These are phyloP conservation scores for Myiozetetes cayanensis DNA, from an alignment of 2,113 vertebrate species.

Conservation along the genomic window DNA sequence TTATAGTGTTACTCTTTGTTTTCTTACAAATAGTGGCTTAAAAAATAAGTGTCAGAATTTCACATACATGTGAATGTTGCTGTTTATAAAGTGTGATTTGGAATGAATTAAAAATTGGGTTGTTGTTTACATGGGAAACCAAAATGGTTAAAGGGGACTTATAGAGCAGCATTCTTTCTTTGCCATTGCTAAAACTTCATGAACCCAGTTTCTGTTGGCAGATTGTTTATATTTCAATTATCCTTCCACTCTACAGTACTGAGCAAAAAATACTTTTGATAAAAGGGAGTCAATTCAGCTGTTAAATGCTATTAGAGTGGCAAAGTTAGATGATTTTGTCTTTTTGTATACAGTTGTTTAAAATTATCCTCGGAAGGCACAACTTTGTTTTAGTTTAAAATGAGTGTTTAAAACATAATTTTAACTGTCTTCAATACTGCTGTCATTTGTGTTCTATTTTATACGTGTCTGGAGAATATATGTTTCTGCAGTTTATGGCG, in stretches of 20 bases:
- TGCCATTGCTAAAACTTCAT: neutral
- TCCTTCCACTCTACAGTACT: neutral
- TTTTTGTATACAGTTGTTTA: neutral
- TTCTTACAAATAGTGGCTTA: neutral
- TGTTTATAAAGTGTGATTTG: neutral
- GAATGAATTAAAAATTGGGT: neutral
- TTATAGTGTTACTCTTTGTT: neutral
- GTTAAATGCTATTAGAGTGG: neutral
- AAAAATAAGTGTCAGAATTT: neutral
- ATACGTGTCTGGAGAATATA: constrained; percentile 18
- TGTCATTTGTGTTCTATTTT: constrained; percentile 11
- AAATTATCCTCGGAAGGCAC: neutral
- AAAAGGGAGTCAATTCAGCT: neutral
- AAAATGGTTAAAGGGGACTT: neutral
- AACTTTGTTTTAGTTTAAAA: constrained; percentile 26
- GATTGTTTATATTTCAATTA: neutral
- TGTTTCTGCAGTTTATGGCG: constrained; percentile 27
- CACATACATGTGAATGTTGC: neutral
- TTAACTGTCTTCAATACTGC: constrained; percentile 11
- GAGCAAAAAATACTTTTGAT: neutral
- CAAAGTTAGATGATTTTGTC: neutral
- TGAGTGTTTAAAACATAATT: constrained; percentile 30
- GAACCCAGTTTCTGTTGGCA: neutral
- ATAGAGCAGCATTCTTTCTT: neutral
- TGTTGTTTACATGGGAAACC: neutral